phyloP scores from a whole-genome alignment of 2,113 vertebrate species.

The Amia ocellicauda region DNA sequence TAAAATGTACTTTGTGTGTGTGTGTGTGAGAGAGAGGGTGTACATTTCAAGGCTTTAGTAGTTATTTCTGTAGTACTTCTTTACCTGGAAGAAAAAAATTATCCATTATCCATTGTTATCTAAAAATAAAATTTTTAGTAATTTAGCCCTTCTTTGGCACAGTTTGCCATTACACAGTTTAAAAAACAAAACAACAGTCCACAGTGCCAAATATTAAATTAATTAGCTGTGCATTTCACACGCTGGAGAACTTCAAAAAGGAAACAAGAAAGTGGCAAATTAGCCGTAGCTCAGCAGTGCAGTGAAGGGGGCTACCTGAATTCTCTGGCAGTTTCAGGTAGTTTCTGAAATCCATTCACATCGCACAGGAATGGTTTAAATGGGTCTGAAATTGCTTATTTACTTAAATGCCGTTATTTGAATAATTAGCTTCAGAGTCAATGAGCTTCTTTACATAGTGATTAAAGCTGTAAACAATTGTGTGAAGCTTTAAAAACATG shows the following conservation, averaged over 20 bases:
- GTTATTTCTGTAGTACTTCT: no score
- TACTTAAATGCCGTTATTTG: no score
- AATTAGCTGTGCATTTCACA: constrained; percentile 67
- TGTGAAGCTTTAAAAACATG: constrained; percentile 29
- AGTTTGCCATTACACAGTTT: constrained; percentile 54
- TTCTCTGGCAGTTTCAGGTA: background rate
- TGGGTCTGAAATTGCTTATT: no score
- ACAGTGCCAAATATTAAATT: constrained; percentile 58
- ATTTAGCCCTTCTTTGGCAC: constrained; percentile 41
- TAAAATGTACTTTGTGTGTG: no score
- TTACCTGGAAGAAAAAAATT: no score
- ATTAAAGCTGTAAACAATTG: constrained; percentile 31
- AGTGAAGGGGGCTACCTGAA: background rate
- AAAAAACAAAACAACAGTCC: constrained; percentile 61
- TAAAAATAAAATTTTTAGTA: no score
- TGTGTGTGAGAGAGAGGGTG: no score
- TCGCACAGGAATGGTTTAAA: background rate
- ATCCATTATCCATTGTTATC: no score
- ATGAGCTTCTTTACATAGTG: constrained; percentile 30
- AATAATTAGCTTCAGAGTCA: no score
- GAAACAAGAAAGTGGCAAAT: constrained; percentile 53
- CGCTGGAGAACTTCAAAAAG: constrained; percentile 58
- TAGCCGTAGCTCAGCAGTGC: constrained; percentile 24
- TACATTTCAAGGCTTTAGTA: no score
- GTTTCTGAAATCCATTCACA: no score